Evolutionary conservation across 2,797 vertebrate species (phyloP).

Genomic region (Petrocephalus schoutedeni): DNA sequence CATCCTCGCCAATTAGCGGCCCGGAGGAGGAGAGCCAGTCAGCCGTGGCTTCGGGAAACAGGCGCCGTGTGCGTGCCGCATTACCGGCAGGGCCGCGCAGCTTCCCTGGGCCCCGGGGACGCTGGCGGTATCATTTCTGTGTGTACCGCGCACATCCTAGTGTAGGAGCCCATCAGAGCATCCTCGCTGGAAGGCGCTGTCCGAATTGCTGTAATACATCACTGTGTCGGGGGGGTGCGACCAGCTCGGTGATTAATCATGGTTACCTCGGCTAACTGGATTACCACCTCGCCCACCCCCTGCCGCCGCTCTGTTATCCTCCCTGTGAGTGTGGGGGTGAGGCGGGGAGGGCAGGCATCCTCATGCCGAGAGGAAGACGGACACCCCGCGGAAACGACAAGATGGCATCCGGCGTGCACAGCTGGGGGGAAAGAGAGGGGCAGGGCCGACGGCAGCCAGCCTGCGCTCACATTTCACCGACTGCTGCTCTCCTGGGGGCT

Average conservation of each 20-base stretch:
- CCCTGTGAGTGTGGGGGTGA: background rate
- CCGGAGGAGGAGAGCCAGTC: constrained; percentile 48
- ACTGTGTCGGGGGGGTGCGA: constrained; percentile 50
- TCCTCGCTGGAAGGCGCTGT: background rate
- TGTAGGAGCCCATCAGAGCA: constrained; percentile 28
- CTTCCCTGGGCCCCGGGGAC: constrained; percentile 35
- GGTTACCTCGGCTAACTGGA: constrained; percentile 71
- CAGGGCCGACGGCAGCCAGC: background rate
- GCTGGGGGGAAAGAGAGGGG: background rate
- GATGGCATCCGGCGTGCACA: background rate
- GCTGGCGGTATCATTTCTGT: constrained; percentile 31
- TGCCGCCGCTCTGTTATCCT: constrained; percentile 6
- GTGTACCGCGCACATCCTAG: constrained; percentile 21
- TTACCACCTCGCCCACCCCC: constrained; percentile 53
- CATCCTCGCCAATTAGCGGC: constrained; percentile 54
- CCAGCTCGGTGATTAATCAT: constrained; percentile 64
- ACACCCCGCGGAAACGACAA: background rate
- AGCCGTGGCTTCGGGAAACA: constrained; percentile 50
- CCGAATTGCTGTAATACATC: constrained; percentile 68
- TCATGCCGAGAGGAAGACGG: constrained; percentile 20
- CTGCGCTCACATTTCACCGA: background rate
- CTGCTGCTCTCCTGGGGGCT: too few relatives aligned
- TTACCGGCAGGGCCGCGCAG: constrained; percentile 28
- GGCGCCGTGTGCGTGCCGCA: constrained; percentile 36
- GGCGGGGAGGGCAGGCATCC: background rate